Evolutionary conservation across 2,113 vertebrate genomes (phyloP), one percentile per base, ranked within the genome.

Genomic region (Hydrochoerus hydrochaeris): DNA sequence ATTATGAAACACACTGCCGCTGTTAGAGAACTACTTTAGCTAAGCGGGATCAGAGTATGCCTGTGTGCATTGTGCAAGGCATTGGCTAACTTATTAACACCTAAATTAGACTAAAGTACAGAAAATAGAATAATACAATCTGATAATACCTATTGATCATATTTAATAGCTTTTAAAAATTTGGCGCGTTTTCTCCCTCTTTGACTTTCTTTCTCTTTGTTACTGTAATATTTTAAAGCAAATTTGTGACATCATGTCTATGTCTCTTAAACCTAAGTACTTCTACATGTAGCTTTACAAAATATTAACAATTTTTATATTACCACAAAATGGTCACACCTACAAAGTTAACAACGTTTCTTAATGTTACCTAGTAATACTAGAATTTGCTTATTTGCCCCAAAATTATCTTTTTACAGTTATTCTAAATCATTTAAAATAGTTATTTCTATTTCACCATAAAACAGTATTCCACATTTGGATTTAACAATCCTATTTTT

Each of bases 141-240:
- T 90, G 46, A 19, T 28, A 62, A 63, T 88, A 52, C 14, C 46
- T 35, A 54, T 4, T 19, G 22, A 67, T 77, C 12, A 44, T 17
- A 90, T 58, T 83, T 8, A 80, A 16, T 52, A 73, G 28, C 69
- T 60, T 82, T 60, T 85, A 80, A 60, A 26, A 92, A 73, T 83
- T 86, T 44, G 17, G 22, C 46, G 69, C 11, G 22, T 9, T 94
- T 82, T 92, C 28, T 44, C 19, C 20, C 24, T 96, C 63, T 30
- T 63, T 44, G 4, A 24, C 38, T 85, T 69, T 52, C 20, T 77
- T 77, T 80, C 83, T 90, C 12, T 85, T 78, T 80, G 19, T 80
- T 97, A 83, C 14, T 38, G 32, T 13, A 91, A 78, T 87, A 78
- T 90, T 84, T 81, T 93, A 65, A 91, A 91, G 32, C 41, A 95